A percentile compares a stretch with the other conserved stretches of the same genome.
Evolutionary conservation across 2,888 invertebrate genomes (phyloP).

Genomic region (Agriopis marginaria): DNA sequence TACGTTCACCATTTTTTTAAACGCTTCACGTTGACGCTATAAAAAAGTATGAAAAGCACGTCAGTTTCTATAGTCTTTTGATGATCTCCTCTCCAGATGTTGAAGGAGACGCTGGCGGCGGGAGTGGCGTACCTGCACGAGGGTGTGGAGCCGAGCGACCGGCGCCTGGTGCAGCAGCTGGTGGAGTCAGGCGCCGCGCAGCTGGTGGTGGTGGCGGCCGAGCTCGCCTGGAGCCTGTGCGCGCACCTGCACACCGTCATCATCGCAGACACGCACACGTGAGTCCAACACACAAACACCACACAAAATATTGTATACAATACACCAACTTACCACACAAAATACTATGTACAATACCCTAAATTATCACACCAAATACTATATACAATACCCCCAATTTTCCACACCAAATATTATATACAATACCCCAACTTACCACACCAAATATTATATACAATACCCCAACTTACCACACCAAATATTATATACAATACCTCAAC

Average conservation of each 20-base stretch:
- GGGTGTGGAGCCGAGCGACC: slow-evolving; percentile 94
- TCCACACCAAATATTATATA: too few relatives aligned
- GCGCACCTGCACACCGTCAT: slow-evolving; percentile 97
- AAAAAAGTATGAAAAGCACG: too few relatives aligned
- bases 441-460: too few relatives aligned
- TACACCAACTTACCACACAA: too few relatives aligned
- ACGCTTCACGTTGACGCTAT: too few relatives aligned
- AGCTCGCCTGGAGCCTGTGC: slow-evolving; percentile 96
- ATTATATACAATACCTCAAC: too few relatives aligned
- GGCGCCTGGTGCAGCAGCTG: slow-evolving; percentile 96
- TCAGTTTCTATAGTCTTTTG: background rate
- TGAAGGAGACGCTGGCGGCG: slow-evolving; percentile 96
- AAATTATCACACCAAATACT: too few relatives aligned
- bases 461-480: too few relatives aligned
- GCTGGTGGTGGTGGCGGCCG: slow-evolving; percentile 94
- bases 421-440: too few relatives aligned
- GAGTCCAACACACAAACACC: slow-evolving; percentile 46
- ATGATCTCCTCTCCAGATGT: slow-evolving; percentile 80
- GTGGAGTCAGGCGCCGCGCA: slow-evolving; percentile 97
- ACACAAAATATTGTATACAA: background rate
- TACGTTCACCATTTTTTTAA: too few relatives aligned
- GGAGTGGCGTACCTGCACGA: slow-evolving; percentile 99
- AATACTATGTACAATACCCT: too few relatives aligned
- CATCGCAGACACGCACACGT: slow-evolving; percentile 97
- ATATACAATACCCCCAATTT: too few relatives aligned